Percentiles rank a stretch among this genome's conserved stretches.
These are phyloP conservation scores for Parasteatoda lunata DNA, from an alignment of 2,888 invertebrate genomes.

Conservation along the genomic window DNA sequence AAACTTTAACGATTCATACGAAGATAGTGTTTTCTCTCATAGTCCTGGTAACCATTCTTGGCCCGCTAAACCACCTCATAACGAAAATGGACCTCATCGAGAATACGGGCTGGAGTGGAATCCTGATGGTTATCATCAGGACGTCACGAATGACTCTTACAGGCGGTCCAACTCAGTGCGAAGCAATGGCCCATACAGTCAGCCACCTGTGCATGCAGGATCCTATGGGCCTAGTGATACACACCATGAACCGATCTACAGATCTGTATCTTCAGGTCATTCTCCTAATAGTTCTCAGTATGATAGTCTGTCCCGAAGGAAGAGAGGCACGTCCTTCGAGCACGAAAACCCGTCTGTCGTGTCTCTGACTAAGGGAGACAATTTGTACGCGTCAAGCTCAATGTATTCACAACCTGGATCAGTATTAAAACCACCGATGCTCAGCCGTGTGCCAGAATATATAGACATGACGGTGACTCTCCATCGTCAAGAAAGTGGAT, in stretches of 20 bases:
- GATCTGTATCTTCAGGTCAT: slow-evolving; percentile 36
- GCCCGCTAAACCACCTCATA: slow-evolving; percentile 29
- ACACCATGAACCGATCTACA: slow-evolving; percentile 29
- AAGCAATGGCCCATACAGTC: slow-evolving; percentile 46
- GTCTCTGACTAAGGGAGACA: slow-evolving; percentile 27
- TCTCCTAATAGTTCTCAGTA: slow-evolving; percentile 67
- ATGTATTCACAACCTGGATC: slow-evolving; percentile 71
- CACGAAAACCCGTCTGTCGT: slow-evolving; percentile 76
- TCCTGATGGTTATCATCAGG: slow-evolving; percentile 12
- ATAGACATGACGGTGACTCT: slow-evolving; percentile 86
- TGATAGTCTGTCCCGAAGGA: slow-evolving; percentile 75
- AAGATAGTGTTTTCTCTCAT: slow-evolving; percentile 59
- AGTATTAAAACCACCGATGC: slow-evolving; percentile 41
- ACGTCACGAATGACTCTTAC: slow-evolving; percentile 23
- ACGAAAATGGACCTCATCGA: slow-evolving; percentile 18
- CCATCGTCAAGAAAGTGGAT: slow-evolving; percentile 88
- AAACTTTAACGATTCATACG: slow-evolving; percentile 49
- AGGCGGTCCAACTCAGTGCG: slow-evolving; percentile 42
- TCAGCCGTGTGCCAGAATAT: slow-evolving; percentile 41
- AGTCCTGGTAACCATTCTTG: slow-evolving; percentile 37
- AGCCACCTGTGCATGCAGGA: slow-evolving; percentile 36
- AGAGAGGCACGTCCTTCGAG: slow-evolving; percentile 80
- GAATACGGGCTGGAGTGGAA: slow-evolving; percentile 37
- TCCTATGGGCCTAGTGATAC: slow-evolving; percentile 16
- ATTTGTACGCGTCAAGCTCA: slow-evolving; percentile 38